A percentile compares a stretch with the other conserved stretches of the same genome.
These are phyloP conservation scores for Raphicerus campestris DNA, from an alignment of 2,113 vertebrate genomes.

Conservation along the genomic window DNA sequence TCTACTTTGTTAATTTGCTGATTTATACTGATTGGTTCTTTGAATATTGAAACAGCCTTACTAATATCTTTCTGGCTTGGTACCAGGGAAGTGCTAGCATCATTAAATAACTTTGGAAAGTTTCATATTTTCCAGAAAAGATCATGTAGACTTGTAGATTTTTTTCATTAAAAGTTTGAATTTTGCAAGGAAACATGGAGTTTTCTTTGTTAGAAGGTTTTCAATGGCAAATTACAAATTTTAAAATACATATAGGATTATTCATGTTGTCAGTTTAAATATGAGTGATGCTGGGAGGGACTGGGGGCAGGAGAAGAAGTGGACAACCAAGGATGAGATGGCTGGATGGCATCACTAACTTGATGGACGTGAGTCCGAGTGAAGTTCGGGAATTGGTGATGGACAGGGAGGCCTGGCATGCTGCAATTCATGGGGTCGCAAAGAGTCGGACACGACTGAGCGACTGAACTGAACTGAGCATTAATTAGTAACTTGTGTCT, in stretches of 20 bases:
- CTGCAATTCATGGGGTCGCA: no score
- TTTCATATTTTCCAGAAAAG: background rate
- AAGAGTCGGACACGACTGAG: no score
- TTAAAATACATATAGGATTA: background rate
- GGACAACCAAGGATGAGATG: no score
- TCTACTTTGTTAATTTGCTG: background rate
- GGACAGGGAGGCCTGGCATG: no score
- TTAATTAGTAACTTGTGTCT: background rate
- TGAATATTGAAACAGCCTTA: background rate
- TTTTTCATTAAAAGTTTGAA: background rate
- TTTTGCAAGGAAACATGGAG: background rate
- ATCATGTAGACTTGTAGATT: background rate
- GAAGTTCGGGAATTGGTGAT: no score
- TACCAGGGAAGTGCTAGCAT: background rate
- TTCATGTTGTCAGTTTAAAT: background rate
- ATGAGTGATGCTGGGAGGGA: background rate
- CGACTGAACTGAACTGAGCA: background rate
- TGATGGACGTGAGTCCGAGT: no score
- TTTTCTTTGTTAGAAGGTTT: background rate
- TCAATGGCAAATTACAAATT: background rate
- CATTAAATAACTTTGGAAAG: background rate
- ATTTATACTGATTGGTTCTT: background rate
- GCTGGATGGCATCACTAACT: no score
- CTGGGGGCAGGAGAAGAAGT: no score
- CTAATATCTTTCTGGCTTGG: background rate